phyloP scores from a whole-genome alignment of 1,140 invertebrate genomes.

The Oedothorax gibbosus region DNA sequence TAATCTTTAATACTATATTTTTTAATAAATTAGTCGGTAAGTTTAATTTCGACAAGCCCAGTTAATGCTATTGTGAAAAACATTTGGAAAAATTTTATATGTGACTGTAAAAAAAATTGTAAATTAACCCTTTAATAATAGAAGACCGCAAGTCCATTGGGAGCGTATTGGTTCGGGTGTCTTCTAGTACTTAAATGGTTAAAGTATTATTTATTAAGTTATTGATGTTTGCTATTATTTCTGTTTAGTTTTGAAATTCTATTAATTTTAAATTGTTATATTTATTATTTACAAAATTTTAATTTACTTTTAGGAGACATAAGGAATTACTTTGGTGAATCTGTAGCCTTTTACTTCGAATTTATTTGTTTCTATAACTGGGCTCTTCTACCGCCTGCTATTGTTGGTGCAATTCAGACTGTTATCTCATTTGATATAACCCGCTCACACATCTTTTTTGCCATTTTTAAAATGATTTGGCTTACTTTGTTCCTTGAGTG shows the following conservation, averaged over 20 bases:
- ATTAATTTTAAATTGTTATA: not conserved
- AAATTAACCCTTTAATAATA: too few species aligned
- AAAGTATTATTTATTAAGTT: not conserved
- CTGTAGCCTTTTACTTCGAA: constrained; percentile 84
- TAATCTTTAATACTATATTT: too few species aligned
- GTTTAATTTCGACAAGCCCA: too few species aligned
- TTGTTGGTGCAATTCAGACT: constrained; percentile 76
- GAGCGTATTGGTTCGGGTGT: too few species aligned
- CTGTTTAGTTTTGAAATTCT: not conserved
- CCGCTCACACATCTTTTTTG: constrained; percentile 92
- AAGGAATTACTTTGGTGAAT: constrained; percentile 84
- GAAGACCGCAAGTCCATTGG: too few species aligned
- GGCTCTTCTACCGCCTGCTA: constrained; percentile 77
- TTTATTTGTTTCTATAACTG: constrained; percentile 82
- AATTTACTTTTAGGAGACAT: constrained; percentile 75
- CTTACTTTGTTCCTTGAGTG: constrained; percentile 81
- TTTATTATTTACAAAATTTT: constrained; percentile 5
- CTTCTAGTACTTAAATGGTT: too few species aligned
- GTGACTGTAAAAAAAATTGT: too few species aligned
- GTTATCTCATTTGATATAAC: constrained; percentile 64
- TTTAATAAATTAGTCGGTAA: too few species aligned
- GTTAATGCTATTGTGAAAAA: too few species aligned
- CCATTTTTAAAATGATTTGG: constrained; percentile 94
- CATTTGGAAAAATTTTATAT: too few species aligned
- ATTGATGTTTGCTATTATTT: constrained; percentile 11